phyloP scores from a whole-genome alignment of 1,140 invertebrate species.

The Pararge aegeria region DNA sequence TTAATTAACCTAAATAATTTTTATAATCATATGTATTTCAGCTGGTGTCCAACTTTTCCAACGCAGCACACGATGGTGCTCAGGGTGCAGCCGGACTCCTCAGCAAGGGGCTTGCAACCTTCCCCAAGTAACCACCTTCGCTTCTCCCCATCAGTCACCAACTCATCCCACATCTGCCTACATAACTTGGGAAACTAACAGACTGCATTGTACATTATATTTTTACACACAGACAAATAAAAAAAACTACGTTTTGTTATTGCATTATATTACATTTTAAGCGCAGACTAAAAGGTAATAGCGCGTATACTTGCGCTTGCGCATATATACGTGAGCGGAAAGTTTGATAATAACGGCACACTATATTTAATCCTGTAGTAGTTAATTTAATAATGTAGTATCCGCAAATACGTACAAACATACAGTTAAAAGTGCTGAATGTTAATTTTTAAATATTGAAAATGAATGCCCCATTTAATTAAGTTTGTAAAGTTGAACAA shows the following conservation, averaged over 20 bases:
- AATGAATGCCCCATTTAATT: too few relatives aligned
- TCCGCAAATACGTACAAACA: too few relatives aligned
- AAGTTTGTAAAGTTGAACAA: too few relatives aligned
- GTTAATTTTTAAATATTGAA: too few relatives aligned
- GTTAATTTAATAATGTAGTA: too few relatives aligned
- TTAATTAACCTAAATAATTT: too few relatives aligned
- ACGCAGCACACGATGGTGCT: slow-evolving; percentile 61
- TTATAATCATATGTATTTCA: slow-evolving; percentile 36
- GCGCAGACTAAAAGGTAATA: neutral
- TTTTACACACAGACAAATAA: slow-evolving; percentile 2
- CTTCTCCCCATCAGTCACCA: neutral
- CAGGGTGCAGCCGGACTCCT: slow-evolving; percentile 64
- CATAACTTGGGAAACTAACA: slow-evolving; percentile 36
- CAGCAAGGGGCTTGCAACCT: slow-evolving; percentile 64
- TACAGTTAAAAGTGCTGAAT: too few relatives aligned
- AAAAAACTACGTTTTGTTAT: neutral
- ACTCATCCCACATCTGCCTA: too few relatives aligned
- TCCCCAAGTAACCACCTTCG: slow-evolving; percentile 56
- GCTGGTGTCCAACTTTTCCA: slow-evolving; percentile 59
- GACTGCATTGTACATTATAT: slow-evolving; percentile 32
- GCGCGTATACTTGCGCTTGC: too few relatives aligned
- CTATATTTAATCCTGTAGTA: too few relatives aligned
- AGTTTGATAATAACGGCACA: too few relatives aligned
- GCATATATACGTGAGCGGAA: too few relatives aligned
- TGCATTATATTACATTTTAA: neutral